phyloP scores from a whole-genome alignment of 2,797 vertebrate genomes.

The Holocentrus rufus region DNA sequence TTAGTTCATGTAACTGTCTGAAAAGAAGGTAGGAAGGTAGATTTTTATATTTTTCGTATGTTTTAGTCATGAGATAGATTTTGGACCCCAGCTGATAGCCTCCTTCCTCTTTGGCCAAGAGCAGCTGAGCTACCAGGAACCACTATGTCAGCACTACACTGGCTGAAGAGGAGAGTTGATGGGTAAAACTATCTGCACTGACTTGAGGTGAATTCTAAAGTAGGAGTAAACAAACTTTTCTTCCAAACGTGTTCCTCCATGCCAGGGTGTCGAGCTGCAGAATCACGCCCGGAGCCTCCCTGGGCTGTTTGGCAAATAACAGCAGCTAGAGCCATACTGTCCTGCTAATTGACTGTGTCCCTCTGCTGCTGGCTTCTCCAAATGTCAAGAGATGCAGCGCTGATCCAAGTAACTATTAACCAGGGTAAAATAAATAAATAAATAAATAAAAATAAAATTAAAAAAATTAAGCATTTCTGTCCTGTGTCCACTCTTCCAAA shows the following conservation, averaged over 20 bases:
- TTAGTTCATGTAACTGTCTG: not conserved
- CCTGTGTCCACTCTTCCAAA: not conserved
- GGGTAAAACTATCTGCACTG: constrained; percentile 9
- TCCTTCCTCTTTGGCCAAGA: not conserved
- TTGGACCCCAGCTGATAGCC: constrained; percentile 4
- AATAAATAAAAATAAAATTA: no score
- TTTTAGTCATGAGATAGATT: constrained; percentile 11
- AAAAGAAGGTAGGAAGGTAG: not conserved
- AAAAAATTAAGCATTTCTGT: constrained; percentile 4
- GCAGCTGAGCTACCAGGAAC: not conserved
- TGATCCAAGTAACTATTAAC: constrained; percentile 19
- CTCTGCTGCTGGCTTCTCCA: constrained; percentile 77
- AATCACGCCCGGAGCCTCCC: not conserved
- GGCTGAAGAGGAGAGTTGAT: not conserved
- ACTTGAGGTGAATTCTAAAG: constrained; percentile 21
- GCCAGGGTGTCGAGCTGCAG: not conserved
- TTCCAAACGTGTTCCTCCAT: constrained; percentile 2
- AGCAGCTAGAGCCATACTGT: constrained; percentile 75
- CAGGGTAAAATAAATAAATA: not conserved
- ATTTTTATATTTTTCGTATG: not conserved
- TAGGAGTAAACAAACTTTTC: constrained; percentile 27
- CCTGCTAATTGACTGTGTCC: constrained; percentile 78
- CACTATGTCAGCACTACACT: constrained; percentile 3
- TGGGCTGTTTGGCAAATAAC: constrained; percentile 75
- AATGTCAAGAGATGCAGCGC: constrained; percentile 18